Evolutionary conservation across 2,888 invertebrate species (phyloP).

Genomic region (Acrobasis consociella): DNA sequence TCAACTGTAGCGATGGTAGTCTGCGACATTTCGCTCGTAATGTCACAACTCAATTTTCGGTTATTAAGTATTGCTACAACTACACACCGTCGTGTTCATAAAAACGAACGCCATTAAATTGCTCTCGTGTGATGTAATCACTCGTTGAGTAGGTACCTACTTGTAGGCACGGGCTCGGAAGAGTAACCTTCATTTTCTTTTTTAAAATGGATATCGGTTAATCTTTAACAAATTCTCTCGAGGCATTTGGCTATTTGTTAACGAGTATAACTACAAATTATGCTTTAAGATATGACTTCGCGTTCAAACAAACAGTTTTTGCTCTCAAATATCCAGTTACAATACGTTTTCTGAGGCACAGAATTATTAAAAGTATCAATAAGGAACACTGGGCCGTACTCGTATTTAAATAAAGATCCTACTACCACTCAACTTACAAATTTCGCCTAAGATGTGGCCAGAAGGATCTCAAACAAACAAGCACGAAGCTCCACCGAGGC

Average conservation of each 20-base stretch:
- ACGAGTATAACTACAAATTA: not conserved
- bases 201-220: too few species aligned
- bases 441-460: too few species aligned
- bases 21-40: slow-evolving; percentile 11
- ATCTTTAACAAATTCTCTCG: too few species aligned
- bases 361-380: too few species aligned
- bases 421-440: not conserved
- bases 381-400: not conserved
- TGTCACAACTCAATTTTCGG: slow-evolving; percentile 14
- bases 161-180: too few species aligned
- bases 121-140: not conserved
- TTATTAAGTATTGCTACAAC: slow-evolving; percentile 14
- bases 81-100: slow-evolving; percentile 6
- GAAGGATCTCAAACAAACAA: too few species aligned
- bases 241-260: not conserved
- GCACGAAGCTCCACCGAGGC: not conserved
- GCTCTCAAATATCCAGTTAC: not conserved
- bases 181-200: too few species aligned
- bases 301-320: not conserved
- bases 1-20: slow-evolving; percentile 11
- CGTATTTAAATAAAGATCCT: not conserved
- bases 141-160: not conserved
- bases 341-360: not conserved
- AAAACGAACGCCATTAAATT: slow-evolving; percentile 2
- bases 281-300: not conserved